A percentile compares a stretch with the other conserved stretches of the same genome.
These are phyloP conservation scores for Tipula lateralis DNA, from an alignment of 2,888 invertebrate species.

Conservation along the genomic window DNA sequence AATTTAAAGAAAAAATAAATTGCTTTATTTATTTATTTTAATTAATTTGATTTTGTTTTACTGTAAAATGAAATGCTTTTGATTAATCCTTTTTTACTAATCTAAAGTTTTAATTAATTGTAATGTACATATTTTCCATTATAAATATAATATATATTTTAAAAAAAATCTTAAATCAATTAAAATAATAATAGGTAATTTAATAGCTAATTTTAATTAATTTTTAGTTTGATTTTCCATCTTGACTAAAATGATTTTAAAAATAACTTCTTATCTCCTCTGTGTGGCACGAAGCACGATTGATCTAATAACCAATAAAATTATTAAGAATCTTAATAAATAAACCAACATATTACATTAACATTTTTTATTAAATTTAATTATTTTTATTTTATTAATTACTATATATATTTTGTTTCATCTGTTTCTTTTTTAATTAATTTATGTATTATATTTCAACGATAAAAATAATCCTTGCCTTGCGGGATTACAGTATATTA, in stretches of 20 bases:
- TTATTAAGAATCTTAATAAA: not conserved
- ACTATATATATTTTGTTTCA: slow-evolving; percentile 26
- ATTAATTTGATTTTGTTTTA: not conserved
- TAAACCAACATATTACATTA: not conserved
- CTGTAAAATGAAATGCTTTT: not conserved
- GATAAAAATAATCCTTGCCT: not conserved
- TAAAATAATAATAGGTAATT: not conserved
- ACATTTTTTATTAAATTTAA: not conserved
- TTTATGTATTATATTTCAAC: not conserved
- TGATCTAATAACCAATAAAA: not conserved
- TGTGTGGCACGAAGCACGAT: slow-evolving; percentile 36
- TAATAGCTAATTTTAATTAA: slow-evolving; percentile 11
- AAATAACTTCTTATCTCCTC: not conserved
- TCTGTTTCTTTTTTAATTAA: slow-evolving; percentile 29
- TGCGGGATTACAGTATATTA: not conserved
- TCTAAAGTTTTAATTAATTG: not conserved
- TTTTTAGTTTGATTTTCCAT: not conserved
- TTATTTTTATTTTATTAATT: slow-evolving; percentile 21
- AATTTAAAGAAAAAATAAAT: not conserved
- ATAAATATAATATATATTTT: too few species aligned
- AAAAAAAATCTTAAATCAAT: not conserved
- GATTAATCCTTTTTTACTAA: not conserved
- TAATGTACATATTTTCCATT: not conserved
- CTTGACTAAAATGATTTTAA: not conserved
- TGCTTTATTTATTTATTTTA: not conserved